phyloP scores from a whole-genome alignment of 2,113 vertebrate species.

The Ammodytes dubius region DNA sequence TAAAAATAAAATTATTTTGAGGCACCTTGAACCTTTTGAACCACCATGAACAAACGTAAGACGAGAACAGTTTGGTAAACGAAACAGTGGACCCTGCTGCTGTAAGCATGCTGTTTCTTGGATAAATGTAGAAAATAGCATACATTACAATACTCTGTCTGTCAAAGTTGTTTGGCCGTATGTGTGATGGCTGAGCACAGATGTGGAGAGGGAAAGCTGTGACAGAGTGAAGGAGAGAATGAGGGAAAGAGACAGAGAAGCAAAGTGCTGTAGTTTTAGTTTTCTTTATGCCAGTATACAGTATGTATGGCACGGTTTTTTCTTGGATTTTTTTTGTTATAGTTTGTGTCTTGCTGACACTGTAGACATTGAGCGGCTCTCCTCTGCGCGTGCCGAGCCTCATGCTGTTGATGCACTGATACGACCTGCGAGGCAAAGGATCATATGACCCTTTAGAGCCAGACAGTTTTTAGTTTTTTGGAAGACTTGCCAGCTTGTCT shows the following conservation, averaged over 20 bases:
- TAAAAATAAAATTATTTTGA: no score
- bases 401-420: neutral
- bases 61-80: no score
- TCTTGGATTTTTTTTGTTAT: no score
- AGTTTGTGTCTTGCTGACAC: slow-evolving; percentile 6
- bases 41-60: no score
- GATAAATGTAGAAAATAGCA: neutral
- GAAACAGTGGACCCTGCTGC: no score
- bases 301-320: neutral
- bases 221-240: slow-evolving; percentile 8
- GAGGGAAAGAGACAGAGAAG: slow-evolving; percentile 28
- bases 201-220: neutral
- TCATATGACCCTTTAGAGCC: neutral
- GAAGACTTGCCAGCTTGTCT: neutral
- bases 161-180: neutral
- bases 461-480: neutral
- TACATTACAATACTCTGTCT: neutral
- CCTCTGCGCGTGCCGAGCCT: slow-evolving; percentile 29
- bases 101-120: no score
- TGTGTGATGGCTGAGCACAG: slow-evolving; percentile 14
- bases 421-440: neutral
- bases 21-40: no score
- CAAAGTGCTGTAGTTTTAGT: slow-evolving; percentile 71
- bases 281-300: neutral
- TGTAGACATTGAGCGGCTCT: neutral